phyloP scores from a whole-genome alignment of 2,888 invertebrate genomes.

The Gortyna flavago region DNA sequence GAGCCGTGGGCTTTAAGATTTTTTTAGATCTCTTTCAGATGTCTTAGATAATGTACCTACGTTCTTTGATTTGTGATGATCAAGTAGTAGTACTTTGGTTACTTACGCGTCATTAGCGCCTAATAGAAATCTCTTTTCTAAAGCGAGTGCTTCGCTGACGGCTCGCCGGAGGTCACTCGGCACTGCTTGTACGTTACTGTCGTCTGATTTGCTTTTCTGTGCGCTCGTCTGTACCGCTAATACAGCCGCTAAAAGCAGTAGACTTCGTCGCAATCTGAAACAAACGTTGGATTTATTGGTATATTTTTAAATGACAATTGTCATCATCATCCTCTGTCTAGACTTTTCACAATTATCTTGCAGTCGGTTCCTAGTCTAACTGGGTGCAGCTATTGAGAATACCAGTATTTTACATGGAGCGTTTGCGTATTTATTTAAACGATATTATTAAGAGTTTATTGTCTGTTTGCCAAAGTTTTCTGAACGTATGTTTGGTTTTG shows the following conservation, averaged over 20 bases:
- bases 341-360: background rate
- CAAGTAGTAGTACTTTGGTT: background rate
- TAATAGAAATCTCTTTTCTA: slow-evolving; percentile 83
- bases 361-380: background rate
- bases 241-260: slow-evolving; percentile 79
- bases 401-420: background rate
- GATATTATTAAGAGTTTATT: background rate
- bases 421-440: background rate
- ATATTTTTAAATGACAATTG: background rate
- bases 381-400: background rate
- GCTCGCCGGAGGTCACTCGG: slow-evolving; percentile 85
- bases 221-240: slow-evolving; percentile 72
- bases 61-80: background rate
- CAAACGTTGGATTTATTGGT: slow-evolving; percentile 64
- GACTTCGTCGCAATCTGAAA: slow-evolving; percentile 83
- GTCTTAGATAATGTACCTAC: background rate
- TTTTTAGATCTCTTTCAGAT: background rate
- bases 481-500: background rate
- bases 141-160: slow-evolving; percentile 85
- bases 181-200: slow-evolving; percentile 80
- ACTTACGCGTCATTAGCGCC: slow-evolving; percentile 86
- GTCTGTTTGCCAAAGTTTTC: background rate
- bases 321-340: background rate
- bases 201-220: slow-evolving; percentile 82
- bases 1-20: slow-evolving; percentile 9